Evolutionary conservation across 2,888 invertebrate species (phyloP).

Genomic region (Orchesella flavescens): DNA sequence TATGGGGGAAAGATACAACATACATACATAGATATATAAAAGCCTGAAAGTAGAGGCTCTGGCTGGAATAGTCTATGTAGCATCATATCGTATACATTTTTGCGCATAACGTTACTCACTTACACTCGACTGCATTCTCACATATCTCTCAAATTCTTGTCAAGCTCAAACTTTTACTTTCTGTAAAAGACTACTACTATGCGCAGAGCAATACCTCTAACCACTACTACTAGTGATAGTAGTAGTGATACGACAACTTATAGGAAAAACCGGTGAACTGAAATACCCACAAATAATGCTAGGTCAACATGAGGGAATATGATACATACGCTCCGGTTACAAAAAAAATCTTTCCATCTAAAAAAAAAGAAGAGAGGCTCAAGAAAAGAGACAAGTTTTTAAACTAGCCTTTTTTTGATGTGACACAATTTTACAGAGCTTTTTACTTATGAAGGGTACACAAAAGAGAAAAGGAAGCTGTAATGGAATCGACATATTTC

Average conservation of each 20-base stretch:
- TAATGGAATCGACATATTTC: neutral
- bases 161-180: neutral
- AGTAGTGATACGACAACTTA: neutral
- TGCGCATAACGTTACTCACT: no score
- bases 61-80: no score
- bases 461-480: slow-evolving; percentile 17
- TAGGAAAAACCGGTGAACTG: slow-evolving; percentile 20
- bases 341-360: slow-evolving; percentile 21
- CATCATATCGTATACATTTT: no score
- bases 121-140: neutral
- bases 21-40: neutral
- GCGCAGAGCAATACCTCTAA: no score
- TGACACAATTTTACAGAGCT: slow-evolving; percentile 42
- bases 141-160: neutral
- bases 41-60: neutral
- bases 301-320: slow-evolving; percentile 50
- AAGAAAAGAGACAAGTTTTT: slow-evolving; percentile 36
- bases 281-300: slow-evolving; percentile 46
- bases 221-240: neutral
- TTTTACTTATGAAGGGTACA: slow-evolving; percentile 44
- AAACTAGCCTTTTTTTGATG: slow-evolving; percentile 28
- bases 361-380: slow-evolving; percentile 21
- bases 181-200: neutral
- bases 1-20: neutral
- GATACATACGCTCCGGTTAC: slow-evolving; percentile 18